These are phyloP conservation scores for Urocitellus parryii DNA, from an alignment of 2,113 vertebrate species.

Conservation along the genomic window DNA sequence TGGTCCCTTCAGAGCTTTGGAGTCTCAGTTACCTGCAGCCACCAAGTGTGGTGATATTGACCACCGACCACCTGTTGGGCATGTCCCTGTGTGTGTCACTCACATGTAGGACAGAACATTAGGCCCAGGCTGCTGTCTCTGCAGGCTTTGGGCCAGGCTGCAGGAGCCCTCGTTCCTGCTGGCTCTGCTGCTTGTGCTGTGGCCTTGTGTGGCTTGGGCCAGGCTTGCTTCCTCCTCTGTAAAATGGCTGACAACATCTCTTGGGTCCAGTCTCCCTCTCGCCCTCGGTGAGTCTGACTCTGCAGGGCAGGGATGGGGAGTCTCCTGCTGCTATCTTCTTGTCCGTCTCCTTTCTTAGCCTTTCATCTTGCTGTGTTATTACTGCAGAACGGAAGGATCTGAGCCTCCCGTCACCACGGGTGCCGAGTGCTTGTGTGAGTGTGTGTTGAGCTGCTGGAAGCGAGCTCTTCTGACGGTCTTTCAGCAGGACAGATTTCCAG, in stretches of 20 bases:
- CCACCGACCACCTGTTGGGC: not conserved
- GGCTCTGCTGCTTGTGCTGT: fast-evolving
- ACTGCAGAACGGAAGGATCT: not conserved
- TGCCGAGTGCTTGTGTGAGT: not conserved
- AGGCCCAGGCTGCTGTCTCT: not conserved
- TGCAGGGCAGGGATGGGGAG: not conserved
- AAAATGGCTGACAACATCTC: not conserved
- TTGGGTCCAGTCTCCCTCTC: fast-evolving
- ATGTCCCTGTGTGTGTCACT: fast-evolving
- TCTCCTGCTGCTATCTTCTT: not conserved
- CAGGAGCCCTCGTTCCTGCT: not conserved
- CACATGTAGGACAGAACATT: not conserved
- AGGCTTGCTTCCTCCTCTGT: not conserved
- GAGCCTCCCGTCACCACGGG: not conserved
- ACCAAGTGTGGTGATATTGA: not conserved
- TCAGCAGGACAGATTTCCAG: slow-evolving; percentile 17
- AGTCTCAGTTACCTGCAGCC: not conserved
- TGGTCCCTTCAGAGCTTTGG: not conserved
- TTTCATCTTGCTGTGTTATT: not conserved
- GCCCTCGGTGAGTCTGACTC: not conserved
- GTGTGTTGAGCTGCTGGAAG: not conserved
- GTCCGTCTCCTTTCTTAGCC: not conserved
- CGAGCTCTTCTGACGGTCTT: not conserved
- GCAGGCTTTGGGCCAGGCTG: not conserved
- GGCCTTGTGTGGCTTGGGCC: not conserved